Conservation (phyloP, 2,888 invertebrate genomes). For the Clanis bilineata region DNA sequence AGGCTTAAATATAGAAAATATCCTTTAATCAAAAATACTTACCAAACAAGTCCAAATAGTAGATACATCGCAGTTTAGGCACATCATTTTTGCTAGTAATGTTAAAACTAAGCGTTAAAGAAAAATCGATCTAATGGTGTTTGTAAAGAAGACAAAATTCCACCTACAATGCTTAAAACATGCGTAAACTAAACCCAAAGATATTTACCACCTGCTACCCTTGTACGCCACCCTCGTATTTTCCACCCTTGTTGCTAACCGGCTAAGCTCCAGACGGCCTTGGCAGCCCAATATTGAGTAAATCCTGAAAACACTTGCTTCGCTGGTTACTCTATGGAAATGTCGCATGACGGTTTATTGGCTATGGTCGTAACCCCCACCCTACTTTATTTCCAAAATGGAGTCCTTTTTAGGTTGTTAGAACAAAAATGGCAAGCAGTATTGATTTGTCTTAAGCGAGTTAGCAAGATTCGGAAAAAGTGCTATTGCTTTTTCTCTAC, state of each 20-base stretch:
- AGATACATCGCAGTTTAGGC: neutral
- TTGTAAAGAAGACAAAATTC: neutral
- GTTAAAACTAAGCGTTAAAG: neutral
- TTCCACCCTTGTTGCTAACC: constrained; percentile 8
- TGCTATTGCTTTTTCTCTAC: neutral
- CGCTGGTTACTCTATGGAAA: neutral
- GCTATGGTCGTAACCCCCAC: neutral
- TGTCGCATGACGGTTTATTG: neutral
- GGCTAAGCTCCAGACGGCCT: neutral
- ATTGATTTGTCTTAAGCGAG: neutral
- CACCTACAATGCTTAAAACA: neutral
- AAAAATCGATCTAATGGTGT: neutral
- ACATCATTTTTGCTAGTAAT: neutral
- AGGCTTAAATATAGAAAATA: no score
- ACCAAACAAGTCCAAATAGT: constrained; percentile 7
- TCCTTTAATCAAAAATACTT: neutral
- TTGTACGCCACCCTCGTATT: neutral
- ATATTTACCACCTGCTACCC: neutral
- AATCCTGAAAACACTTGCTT: constrained; percentile 1
- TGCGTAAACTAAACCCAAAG: neutral
- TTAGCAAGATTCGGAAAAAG: neutral
- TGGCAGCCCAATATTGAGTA: neutral
- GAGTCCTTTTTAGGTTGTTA: neutral
- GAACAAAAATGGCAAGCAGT: neutral
- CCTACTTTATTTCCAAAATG: neutral